A percentile compares a stretch with the other conserved stretches of the same genome.
These are phyloP conservation scores for Ophion slaviceki DNA, from an alignment of 2,888 invertebrate genomes.

Conservation along the genomic window DNA sequence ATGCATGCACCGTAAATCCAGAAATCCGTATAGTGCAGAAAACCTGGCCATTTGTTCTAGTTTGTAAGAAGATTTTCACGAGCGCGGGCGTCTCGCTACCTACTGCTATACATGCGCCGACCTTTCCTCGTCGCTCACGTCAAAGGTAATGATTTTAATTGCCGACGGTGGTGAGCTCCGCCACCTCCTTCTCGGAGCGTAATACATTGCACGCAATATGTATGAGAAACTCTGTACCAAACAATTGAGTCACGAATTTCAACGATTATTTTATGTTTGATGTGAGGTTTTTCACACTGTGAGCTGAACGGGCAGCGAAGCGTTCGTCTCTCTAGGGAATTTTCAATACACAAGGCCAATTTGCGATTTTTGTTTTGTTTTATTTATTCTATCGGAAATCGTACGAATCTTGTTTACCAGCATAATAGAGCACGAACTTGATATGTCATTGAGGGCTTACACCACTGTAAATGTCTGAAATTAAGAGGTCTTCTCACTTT, in stretches of 20 bases:
- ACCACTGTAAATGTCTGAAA: too few relatives aligned
- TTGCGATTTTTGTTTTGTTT: background rate
- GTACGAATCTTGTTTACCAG: background rate
- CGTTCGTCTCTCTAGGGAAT: background rate
- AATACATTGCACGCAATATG: background rate
- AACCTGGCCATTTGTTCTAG: conserved; percentile 60
- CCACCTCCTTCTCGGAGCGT: background rate
- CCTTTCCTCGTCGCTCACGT: conserved; percentile 39
- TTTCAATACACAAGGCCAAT: background rate
- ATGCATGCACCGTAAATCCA: conserved; percentile 37
- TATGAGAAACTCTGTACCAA: conserved; percentile 9
- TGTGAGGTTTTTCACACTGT: background rate
- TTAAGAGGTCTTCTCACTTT: too few relatives aligned
- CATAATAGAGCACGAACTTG: background rate
- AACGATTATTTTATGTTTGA: background rate
- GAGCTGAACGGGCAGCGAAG: background rate
- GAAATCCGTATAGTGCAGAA: conserved; percentile 20
- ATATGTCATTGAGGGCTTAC: background rate
- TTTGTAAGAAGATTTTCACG: conserved; percentile 58
- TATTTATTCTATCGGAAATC: background rate
- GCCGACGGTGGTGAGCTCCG: conserved; percentile 32
- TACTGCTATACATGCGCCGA: background rate
- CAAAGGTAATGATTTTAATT: conserved; percentile 66
- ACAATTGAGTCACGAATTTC: conserved; percentile 2
- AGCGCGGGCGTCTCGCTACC: background rate